Conservation (phyloP, 2,888 invertebrate species). For the Cataglyphis livida region DNA sequence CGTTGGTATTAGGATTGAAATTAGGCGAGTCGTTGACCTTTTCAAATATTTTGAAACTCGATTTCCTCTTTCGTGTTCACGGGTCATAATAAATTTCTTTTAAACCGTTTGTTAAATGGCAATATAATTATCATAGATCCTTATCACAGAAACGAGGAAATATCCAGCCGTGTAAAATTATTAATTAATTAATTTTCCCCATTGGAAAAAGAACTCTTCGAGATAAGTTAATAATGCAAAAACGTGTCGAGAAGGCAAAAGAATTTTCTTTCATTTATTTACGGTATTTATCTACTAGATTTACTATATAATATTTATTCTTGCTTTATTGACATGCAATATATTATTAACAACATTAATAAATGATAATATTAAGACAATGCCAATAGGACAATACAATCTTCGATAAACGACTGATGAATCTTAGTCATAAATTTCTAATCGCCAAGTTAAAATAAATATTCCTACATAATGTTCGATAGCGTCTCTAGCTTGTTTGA, state of each 20-base stretch:
- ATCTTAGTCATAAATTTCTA: constrained; percentile 1
- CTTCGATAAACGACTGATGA: not conserved
- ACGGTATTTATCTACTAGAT: not conserved
- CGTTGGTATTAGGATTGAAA: constrained; percentile 58
- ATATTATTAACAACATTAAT: constrained; percentile 2
- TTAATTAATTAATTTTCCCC: not conserved
- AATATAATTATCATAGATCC: not conserved
- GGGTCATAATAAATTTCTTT: constrained; percentile 29
- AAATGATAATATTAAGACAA: not conserved
- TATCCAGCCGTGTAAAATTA: not conserved
- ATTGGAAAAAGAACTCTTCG: not conserved
- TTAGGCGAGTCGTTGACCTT: constrained; percentile 67
- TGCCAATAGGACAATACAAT: not conserved
- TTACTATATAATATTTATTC: not conserved
- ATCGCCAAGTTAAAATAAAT: not conserved
- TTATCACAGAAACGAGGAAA: not conserved
- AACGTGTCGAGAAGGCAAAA: not conserved
- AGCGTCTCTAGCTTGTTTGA: constrained; percentile 32
- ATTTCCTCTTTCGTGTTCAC: constrained; percentile 21
- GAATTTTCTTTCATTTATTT: not conserved
- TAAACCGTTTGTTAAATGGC: not conserved
- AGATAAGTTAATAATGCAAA: not conserved
- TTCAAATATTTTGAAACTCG: constrained; percentile 60
- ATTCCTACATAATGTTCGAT: not conserved
- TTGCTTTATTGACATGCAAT: not conserved